phyloP scores from a whole-genome alignment of 1,140 invertebrate genomes.

The Cryptotermes secundus region DNA sequence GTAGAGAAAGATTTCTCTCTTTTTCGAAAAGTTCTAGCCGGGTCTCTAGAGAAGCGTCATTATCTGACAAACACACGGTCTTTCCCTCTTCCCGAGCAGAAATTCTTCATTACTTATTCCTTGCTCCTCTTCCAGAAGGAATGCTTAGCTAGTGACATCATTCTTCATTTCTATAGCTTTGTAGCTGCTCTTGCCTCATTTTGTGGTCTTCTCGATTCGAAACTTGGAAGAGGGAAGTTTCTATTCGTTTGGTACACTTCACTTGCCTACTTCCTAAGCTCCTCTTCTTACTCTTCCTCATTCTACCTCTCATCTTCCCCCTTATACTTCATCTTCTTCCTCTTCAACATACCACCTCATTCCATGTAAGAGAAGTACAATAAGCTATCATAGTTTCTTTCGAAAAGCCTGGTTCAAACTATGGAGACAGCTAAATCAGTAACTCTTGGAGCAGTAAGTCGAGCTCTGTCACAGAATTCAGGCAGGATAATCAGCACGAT shows the following conservation, averaged over 20 bases:
- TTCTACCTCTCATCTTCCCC: not conserved
- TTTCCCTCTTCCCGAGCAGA: not conserved
- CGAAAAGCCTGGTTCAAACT: too few relatives aligned
- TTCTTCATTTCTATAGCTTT: slow-evolving; percentile 24
- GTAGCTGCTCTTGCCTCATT: not conserved
- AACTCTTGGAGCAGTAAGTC: too few relatives aligned
- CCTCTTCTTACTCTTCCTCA: not conserved
- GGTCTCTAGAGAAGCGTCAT: slow-evolving; percentile 21
- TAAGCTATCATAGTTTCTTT: too few relatives aligned
- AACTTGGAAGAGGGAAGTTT: not conserved
- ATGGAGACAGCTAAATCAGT: too few relatives aligned
- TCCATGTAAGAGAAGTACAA: too few relatives aligned
- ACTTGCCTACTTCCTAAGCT: too few relatives aligned
- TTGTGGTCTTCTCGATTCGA: not conserved
- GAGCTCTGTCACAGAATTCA: too few relatives aligned
- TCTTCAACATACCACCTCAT: too few relatives aligned
- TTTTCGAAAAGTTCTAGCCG: slow-evolving; percentile 15
- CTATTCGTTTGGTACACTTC: too few relatives aligned
- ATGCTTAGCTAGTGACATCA: slow-evolving; percentile 20
- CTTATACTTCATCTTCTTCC: not conserved
- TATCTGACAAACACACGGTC: slow-evolving; percentile 28
- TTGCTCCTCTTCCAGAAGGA: slow-evolving; percentile 5
- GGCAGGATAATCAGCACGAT: too few relatives aligned
- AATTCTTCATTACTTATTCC: slow-evolving; percentile 26
- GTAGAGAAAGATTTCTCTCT: not conserved